These are phyloP conservation scores for Drosophila obscura DNA, from an alignment of 1,140 invertebrate species.

Conservation along the genomic window DNA sequence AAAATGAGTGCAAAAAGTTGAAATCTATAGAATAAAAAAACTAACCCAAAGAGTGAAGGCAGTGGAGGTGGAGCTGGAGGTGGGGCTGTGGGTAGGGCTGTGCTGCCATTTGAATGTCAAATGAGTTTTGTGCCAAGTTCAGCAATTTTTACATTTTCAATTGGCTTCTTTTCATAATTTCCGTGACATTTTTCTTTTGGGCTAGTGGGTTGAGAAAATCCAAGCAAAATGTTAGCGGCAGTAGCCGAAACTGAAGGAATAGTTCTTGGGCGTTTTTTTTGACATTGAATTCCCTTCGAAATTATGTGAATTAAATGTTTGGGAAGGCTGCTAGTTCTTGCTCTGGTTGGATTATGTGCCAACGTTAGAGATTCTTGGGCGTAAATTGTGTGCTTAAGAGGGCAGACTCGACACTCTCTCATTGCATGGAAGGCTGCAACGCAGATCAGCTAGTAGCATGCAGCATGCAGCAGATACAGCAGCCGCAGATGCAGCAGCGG, in stretches of 20 bases:
- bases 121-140: slow-evolving; percentile 73
- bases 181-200: slow-evolving; percentile 25
- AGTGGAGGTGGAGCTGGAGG: neutral
- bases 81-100: neutral
- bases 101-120: slow-evolving; percentile 61
- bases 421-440: too few species aligned
- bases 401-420: too few species aligned
- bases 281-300: too few species aligned
- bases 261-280: too few species aligned
- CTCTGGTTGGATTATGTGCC: too few species aligned
- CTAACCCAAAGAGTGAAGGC: slow-evolving; percentile 4
- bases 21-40: slow-evolving; percentile 20
- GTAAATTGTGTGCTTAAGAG: too few species aligned
- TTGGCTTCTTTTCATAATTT: slow-evolving; percentile 68
- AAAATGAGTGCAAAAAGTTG: slow-evolving; percentile 23
- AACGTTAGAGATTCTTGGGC: too few species aligned
- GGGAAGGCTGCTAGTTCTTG: too few species aligned
- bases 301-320: too few species aligned
- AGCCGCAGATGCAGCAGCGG: too few species aligned
- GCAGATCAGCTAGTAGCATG: too few species aligned
- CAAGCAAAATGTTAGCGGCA: neutral
- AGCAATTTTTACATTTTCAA: slow-evolving; percentile 70
- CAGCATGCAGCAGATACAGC: too few species aligned
- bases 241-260: neutral
- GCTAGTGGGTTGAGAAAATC: neutral